These are phyloP conservation scores for Aproaerema taeniolella DNA, from an alignment of 2,888 invertebrate genomes.

Conservation along the genomic window DNA sequence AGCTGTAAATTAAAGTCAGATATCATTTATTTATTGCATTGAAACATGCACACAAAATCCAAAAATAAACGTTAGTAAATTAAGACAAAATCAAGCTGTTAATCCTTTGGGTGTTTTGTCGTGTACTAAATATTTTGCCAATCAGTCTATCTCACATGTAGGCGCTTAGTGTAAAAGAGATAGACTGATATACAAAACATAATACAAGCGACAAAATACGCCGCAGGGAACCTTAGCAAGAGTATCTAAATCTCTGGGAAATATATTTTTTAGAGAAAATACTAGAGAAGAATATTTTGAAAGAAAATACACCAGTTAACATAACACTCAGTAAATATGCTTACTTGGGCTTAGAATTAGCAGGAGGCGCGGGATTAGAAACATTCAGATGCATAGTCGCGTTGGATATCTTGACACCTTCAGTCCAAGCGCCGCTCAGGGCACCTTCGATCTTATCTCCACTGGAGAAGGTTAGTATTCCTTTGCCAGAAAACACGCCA, in stretches of 20 bases:
- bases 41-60: too few relatives aligned
- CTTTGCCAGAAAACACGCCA: conserved; percentile 88
- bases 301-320: background rate
- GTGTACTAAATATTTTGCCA: background rate
- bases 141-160: too few relatives aligned
- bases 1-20: conserved; percentile 65
- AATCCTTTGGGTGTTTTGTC: too few relatives aligned
- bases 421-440: conserved; percentile 85
- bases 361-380: conserved; percentile 73
- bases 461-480: conserved; percentile 86
- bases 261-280: too few relatives aligned
- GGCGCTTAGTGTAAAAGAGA: too few relatives aligned
- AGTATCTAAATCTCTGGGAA: too few relatives aligned
- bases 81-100: too few relatives aligned
- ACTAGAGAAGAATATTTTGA: background rate
- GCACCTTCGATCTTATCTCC: conserved; percentile 86
- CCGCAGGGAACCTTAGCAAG: too few relatives aligned
- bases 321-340: conserved; percentile 20
- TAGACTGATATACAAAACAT: too few relatives aligned
- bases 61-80: too few relatives aligned
- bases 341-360: conserved; percentile 78
- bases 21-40: too few relatives aligned
- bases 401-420: conserved; percentile 85
- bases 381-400: conserved; percentile 83
- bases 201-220: too few relatives aligned